These are phyloP conservation scores for Toxotes lorentzi DNA, from an alignment of 2,797 vertebrate genomes.

Conservation along the genomic window DNA sequence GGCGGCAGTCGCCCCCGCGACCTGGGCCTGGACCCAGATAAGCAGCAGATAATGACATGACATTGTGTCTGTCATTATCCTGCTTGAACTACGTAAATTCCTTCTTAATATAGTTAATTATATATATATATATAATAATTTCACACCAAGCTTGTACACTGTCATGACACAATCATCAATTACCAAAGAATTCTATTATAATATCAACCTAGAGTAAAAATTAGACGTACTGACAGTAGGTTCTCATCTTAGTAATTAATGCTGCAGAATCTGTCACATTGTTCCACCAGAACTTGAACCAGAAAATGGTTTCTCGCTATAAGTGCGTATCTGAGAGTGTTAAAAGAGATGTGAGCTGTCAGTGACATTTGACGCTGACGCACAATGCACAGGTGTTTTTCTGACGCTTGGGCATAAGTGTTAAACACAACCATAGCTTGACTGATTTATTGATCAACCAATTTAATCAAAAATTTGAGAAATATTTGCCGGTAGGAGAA, in stretches of 20 bases:
- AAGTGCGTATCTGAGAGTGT: background rate
- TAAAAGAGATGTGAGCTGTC: background rate
- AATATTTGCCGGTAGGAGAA: too few relatives aligned
- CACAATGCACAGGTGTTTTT: background rate
- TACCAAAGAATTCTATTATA: background rate
- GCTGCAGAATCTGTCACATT: background rate
- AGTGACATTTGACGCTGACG: background rate
- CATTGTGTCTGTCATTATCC: background rate
- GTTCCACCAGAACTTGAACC: background rate
- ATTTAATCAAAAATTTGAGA: too few relatives aligned
- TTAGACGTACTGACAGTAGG: background rate
- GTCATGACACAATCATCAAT: constrained; percentile 1
- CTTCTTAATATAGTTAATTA: constrained; percentile 1
- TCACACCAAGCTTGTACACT: constrained; percentile 1
- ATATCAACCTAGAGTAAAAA: background rate
- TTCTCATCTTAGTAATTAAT: constrained; percentile 20
- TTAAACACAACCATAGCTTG: background rate
- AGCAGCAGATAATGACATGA: too few relatives aligned
- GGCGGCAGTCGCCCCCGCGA: too few relatives aligned
- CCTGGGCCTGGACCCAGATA: too few relatives aligned
- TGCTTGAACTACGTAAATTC: background rate
- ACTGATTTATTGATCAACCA: too few relatives aligned
- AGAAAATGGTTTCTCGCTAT: background rate
- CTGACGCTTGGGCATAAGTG: background rate
- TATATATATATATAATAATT: too few relatives aligned